A percentile compares a stretch with the other conserved stretches of the same genome.
phyloP scores from a whole-genome alignment of 2,888 invertebrate species.

The Listrodromus nycthemerus region DNA sequence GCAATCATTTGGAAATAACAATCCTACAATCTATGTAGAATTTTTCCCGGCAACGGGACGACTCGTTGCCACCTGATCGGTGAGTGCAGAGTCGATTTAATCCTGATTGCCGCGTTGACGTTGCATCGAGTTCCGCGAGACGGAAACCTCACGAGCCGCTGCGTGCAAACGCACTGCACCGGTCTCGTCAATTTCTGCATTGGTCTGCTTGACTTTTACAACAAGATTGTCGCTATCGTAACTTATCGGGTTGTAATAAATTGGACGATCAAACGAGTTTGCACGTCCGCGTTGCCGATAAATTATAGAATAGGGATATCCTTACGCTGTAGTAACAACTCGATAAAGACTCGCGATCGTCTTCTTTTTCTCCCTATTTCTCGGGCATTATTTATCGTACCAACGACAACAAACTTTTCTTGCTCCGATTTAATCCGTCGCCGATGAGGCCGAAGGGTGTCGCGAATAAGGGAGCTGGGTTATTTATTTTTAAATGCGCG shows the following conservation, averaged over 20 bases:
- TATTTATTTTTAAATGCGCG: constrained; percentile 21
- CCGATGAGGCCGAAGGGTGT: background rate
- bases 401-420: background rate
- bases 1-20: background rate
- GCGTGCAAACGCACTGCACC: background rate
- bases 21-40: background rate
- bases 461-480: constrained; percentile 14
- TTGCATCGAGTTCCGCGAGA: background rate
- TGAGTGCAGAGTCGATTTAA: background rate
- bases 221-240: constrained; percentile 14
- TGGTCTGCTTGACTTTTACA: background rate
- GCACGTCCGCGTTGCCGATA: background rate
- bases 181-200: background rate
- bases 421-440: background rate
- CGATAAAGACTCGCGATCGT: background rate
- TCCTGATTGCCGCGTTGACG: background rate
- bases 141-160: background rate
- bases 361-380: background rate
- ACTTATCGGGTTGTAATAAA: background rate
- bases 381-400: constrained; percentile 28
- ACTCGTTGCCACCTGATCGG: background rate
- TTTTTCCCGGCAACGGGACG: background rate
- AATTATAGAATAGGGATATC: constrained; percentile 11
- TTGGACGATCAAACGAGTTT: background rate
- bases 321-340: background rate